A percentile compares a stretch with the other conserved stretches of the same genome.
phyloP scores from a whole-genome alignment of 37 sponge, comb jelly and placozoan species.

The Bolinopsis microptera region DNA sequence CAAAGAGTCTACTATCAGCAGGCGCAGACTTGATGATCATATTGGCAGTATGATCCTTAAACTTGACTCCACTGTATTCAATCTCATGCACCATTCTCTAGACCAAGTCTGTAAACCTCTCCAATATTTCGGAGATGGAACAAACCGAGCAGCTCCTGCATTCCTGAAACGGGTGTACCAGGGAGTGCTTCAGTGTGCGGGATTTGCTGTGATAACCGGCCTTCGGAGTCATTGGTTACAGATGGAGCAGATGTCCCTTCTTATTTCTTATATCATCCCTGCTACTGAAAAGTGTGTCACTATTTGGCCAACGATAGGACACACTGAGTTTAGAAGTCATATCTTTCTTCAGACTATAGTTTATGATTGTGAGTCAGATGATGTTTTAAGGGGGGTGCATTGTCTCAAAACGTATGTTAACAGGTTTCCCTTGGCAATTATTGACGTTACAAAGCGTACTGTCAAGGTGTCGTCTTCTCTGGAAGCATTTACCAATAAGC shows the following conservation, averaged over 20 bases:
- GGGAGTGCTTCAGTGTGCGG: conserved; percentile 25
- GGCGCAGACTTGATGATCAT: not conserved
- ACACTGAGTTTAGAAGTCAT: not conserved
- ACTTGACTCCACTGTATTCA: not conserved
- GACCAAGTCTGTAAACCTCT: not conserved
- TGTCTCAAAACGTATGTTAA: not conserved
- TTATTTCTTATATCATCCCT: conserved; percentile 30
- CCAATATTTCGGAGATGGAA: not conserved
- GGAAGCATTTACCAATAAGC: not conserved
- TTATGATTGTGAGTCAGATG: not conserved
- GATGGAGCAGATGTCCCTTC: not conserved
- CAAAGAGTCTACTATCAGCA: not conserved
- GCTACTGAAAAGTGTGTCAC: not conserved
- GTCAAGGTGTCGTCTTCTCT: not conserved
- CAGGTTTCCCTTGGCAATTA: not conserved
- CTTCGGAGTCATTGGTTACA: not conserved
- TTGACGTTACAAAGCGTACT: conserved; percentile 22
- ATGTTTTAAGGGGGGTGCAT: not conserved
- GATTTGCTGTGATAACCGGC: not conserved
- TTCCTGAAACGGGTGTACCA: conserved; percentile 5
- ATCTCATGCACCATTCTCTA: not conserved
- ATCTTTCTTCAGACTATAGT: not conserved
- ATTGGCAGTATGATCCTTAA: not conserved
- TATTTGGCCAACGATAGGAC: not conserved
- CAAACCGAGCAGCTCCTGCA: not conserved